These are phyloP conservation scores for Saturnia pavonia DNA, from an alignment of 2,888 invertebrate genomes.

Conservation along the genomic window DNA sequence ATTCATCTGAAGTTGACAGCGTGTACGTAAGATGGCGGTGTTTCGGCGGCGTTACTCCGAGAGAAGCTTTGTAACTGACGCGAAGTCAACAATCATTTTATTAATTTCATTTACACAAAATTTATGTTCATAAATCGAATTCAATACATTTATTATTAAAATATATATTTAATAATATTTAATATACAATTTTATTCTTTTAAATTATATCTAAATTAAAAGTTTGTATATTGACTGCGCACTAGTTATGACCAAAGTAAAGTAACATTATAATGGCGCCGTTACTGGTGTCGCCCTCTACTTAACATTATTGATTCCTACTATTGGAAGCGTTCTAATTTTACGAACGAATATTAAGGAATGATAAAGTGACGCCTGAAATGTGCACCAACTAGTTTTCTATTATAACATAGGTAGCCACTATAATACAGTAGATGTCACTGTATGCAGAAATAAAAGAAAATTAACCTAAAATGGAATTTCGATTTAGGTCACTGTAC, in stretches of 20 bases:
- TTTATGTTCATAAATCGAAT: neutral
- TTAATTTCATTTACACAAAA: neutral
- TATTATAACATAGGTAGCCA: slow-evolving; percentile 48
- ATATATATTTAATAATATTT: neutral
- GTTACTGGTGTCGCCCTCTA: slow-evolving; percentile 62
- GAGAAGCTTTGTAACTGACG: neutral
- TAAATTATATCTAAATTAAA: neutral
- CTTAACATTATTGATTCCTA: slow-evolving; percentile 50
- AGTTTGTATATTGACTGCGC: slow-evolving; percentile 34
- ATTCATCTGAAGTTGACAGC: slow-evolving; percentile 66
- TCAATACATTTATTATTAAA: neutral
- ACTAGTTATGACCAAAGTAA: neutral
- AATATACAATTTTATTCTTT: slow-evolving; percentile 3
- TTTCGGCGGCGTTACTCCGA: slow-evolving; percentile 21
- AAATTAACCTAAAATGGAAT: neutral
- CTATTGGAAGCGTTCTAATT: slow-evolving; percentile 57
- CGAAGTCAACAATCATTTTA: neutral
- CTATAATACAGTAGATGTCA: slow-evolving; percentile 62
- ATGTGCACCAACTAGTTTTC: slow-evolving; percentile 43
- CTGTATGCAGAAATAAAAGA: slow-evolving; percentile 30
- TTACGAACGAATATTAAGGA: slow-evolving; percentile 40
- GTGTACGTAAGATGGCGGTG: slow-evolving; percentile 73
- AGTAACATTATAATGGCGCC: slow-evolving; percentile 14
- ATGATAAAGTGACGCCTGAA: slow-evolving; percentile 43
- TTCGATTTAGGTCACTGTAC: neutral